These are phyloP conservation scores for Ceratosolen fusciceps DNA, from an alignment of 1,140 invertebrate species.

Conservation along the genomic window DNA sequence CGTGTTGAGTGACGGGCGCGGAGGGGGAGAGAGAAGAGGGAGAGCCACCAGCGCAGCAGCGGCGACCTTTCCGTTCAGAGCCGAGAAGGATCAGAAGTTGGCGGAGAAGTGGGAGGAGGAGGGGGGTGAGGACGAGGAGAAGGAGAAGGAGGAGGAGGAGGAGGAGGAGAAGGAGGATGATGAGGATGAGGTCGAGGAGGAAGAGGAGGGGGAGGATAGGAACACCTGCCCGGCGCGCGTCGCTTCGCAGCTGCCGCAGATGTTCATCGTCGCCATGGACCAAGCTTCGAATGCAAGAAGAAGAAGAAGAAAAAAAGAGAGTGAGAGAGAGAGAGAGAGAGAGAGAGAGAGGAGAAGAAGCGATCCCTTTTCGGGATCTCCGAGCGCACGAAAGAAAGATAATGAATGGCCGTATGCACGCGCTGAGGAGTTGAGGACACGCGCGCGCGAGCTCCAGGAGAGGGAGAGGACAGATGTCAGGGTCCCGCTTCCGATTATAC, in stretches of 20 bases:
- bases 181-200: neutral
- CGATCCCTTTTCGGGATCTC: slow-evolving; percentile 43
- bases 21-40: neutral
- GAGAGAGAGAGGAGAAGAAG: slow-evolving; percentile 56
- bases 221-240: slow-evolving; percentile 64
- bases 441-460: slow-evolving; percentile 25
- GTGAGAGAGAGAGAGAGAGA: no score
- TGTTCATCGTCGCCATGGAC: slow-evolving; percentile 64
- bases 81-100: slow-evolving; percentile 5
- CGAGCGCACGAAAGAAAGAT: slow-evolving; percentile 26
- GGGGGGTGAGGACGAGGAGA: neutral
- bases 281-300: slow-evolving; percentile 59
- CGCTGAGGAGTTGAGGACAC: slow-evolving; percentile 42
- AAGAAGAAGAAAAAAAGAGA: no score
- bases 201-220: slow-evolving; percentile 29
- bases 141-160: neutral
- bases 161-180: slow-evolving; percentile 5
- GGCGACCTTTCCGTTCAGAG: neutral
- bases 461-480: neutral
- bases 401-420: slow-evolving; percentile 24
- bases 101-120: neutral
- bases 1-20: neutral
- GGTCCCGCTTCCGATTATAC: slow-evolving; percentile 29
- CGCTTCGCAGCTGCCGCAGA: slow-evolving; percentile 71
- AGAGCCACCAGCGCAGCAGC: neutral